Evolutionary conservation across 2,113 vertebrate species (phyloP).

Genomic region (Zootoca vivipara): DNA sequence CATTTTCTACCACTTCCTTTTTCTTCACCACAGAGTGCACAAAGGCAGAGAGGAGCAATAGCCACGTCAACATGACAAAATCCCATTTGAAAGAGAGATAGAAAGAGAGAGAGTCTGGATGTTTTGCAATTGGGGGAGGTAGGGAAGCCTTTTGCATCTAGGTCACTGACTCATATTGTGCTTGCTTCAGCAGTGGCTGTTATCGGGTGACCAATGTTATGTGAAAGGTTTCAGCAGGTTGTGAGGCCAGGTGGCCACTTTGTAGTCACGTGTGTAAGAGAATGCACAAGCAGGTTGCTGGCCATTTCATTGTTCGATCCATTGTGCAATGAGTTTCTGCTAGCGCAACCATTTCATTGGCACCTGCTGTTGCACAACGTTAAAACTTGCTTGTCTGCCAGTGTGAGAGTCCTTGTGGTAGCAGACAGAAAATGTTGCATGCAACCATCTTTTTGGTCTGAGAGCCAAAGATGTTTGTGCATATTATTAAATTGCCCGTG

Average conservation of each 20-base stretch:
- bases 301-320: too few relatives aligned
- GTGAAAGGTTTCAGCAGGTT: slow-evolving; percentile 66
- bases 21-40: neutral
- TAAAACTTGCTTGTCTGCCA: too few relatives aligned
- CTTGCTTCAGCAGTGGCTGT: slow-evolving; percentile 68
- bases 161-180: slow-evolving; percentile 68
- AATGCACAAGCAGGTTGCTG: neutral
- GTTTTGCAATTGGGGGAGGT: slow-evolving; percentile 47
- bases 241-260: slow-evolving; percentile 55
- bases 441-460: too few relatives aligned
- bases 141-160: slow-evolving; percentile 63
- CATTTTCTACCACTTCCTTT: too few relatives aligned
- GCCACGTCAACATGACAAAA: slow-evolving; percentile 61
- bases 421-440: too few relatives aligned
- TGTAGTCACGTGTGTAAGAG: neutral
- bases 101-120: slow-evolving; percentile 36
- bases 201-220: slow-evolving; percentile 58
- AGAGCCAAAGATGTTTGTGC: neutral
- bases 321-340: too few relatives aligned
- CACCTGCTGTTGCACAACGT: too few relatives aligned
- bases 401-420: too few relatives aligned
- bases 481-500: neutral
- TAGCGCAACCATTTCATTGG: too few relatives aligned
- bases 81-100: slow-evolving; percentile 33
- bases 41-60: slow-evolving; percentile 32